Evolutionary conservation across 2,797 vertebrate species (phyloP), one percentile per base, ranked within the genome.

Genomic region (Sebastes reedi): DNA sequence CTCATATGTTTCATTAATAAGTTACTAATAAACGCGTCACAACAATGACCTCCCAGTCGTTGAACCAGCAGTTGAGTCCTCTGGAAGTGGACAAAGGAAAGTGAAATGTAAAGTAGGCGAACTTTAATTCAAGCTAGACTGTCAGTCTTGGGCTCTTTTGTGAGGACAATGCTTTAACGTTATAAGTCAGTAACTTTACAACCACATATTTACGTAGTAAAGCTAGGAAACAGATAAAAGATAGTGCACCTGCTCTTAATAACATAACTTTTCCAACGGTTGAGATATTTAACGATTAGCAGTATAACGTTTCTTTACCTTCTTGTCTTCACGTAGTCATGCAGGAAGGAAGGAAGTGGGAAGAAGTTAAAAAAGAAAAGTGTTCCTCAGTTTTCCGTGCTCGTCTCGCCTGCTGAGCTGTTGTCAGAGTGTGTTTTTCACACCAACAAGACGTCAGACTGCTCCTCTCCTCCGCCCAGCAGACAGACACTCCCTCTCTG

Each of bases 401-500:
- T 30, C 27, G 81, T 73, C 34, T 87, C 79, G 39, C 64, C 81
- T 32, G 79, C 81, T 84, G 73, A 50, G 84, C 80, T 89, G 77
- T 72, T 85, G 83, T 84, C 66, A 60, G 8, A 32, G 13, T 68
- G n/a, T 10, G 34, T 50, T 29, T 36, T 71, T 86, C 83, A 84
- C 80, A 72, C 60, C 4, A 54, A 73, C 24, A 61, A 83, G 84
- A 88, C 90, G 86, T 87, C 88, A 88, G 85, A 3, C 67, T 6
- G 69, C 80, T 55, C 74, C 59, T 32, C 14, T 39, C 13, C 36
- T 39, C 6, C 85, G 30, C 71, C 74, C 79, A 55, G 80, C 75
- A n/a, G 85, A 87, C 90, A 88, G 85, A 88, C 90, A 88, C 93
- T 87, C 90, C 90, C 89, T 90, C 87, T 18, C 59, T 73, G 70